Conservation (phyloP, 2,113 vertebrate species). For the Siniperca chuatsi region DNA sequence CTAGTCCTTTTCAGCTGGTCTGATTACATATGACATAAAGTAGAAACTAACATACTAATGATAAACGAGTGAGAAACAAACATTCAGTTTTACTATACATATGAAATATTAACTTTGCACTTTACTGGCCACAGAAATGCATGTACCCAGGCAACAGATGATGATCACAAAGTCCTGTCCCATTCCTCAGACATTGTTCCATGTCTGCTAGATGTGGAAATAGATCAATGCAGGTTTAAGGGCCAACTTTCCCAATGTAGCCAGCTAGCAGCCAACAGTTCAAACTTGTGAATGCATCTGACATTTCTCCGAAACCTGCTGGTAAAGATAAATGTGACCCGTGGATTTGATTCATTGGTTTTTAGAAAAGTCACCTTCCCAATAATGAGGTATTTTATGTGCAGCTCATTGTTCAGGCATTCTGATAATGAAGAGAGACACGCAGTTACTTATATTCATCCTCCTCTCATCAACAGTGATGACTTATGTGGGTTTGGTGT, state of each 20-base stretch:
- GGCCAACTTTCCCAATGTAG: not conserved
- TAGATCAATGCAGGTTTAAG: not conserved
- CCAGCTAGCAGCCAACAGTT: not conserved
- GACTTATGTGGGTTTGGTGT: conserved; percentile 18
- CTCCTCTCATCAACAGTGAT: conserved; percentile 12
- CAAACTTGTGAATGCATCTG: not conserved
- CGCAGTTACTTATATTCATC: not conserved
- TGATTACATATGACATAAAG: not conserved
- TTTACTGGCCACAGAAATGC: not conserved
- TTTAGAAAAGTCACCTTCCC: not conserved
- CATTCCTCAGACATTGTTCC: not conserved
- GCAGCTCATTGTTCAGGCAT: not conserved
- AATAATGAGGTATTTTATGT: not conserved
- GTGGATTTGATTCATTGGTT: not conserved
- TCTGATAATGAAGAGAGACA: not conserved
- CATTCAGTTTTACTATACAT: not conserved
- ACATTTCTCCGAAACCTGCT: not conserved
- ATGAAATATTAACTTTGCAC: not conserved
- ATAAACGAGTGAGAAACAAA: not conserved
- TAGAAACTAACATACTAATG: not conserved
- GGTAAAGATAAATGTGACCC: not conserved
- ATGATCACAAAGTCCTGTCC: not conserved
- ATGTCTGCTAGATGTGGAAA: not conserved
- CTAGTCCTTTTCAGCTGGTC: not conserved
- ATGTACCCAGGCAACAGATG: not conserved